Evolutionary conservation across 37 sponge, comb jelly and placozoan species (phyloP).

Genomic region (Cladorhizidae sp.): DNA sequence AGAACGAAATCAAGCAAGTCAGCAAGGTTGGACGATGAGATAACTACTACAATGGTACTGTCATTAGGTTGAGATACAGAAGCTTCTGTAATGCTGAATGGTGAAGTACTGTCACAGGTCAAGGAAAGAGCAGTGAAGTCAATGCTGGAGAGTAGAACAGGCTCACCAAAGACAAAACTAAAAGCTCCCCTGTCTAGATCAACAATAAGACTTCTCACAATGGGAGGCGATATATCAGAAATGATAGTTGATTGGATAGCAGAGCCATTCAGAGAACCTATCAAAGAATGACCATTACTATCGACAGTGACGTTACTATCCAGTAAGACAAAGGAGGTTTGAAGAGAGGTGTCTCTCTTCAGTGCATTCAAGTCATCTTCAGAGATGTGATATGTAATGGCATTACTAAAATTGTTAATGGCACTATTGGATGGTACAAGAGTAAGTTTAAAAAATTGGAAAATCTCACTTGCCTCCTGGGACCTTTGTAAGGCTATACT

Average conservation of each 20-base stretch:
- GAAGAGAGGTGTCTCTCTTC: conserved; percentile 52
- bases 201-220: conserved; percentile 24
- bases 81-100: conserved; percentile 24
- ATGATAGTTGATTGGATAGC: conserved; percentile 55
- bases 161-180: conserved; percentile 75
- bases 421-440: conserved; percentile 8
- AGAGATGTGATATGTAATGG: conserved; percentile 36
- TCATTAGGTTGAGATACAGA: neutral
- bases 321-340: conserved; percentile 59
- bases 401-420: conserved; percentile 54
- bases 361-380: conserved; percentile 51
- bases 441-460: conserved; percentile 28
- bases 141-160: conserved; percentile 20
- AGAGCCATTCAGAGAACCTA: conserved; percentile 53
- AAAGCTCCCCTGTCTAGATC: conserved; percentile 66
- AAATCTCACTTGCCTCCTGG: conserved; percentile 10
- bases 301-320: conserved; percentile 57
- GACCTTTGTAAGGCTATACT: conserved; percentile 66
- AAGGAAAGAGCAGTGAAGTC: conserved; percentile 8
- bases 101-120: neutral
- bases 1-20: conserved; percentile 30
- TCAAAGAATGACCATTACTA: conserved; percentile 49
- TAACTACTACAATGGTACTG: neutral
- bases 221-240: conserved; percentile 58
- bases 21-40: conserved; percentile 7